phyloP scores from a whole-genome alignment of 2,888 invertebrate species.

The Eurytoma adleriae region DNA sequence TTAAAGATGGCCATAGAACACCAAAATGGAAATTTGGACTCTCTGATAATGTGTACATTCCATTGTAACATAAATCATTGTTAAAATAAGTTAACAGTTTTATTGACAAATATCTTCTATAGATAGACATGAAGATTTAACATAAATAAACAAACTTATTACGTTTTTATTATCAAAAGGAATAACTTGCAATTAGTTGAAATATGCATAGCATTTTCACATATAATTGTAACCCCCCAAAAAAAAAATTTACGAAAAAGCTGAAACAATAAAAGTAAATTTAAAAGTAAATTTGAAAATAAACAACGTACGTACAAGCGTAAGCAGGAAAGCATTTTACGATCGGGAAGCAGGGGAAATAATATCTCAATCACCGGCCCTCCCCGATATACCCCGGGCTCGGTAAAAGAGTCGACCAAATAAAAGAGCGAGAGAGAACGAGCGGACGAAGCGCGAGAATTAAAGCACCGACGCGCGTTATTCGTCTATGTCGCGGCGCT shows the following conservation, averaged over 20 bases:
- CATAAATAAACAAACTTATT: too few species aligned
- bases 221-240: too few species aligned
- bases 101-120: too few species aligned
- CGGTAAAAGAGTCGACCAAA: conserved; percentile 47
- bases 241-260: neutral
- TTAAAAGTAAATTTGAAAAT: neutral
- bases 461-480: conserved; percentile 48
- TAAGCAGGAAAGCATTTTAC: conserved; percentile 36
- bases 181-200: too few species aligned
- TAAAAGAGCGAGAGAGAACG: conserved; percentile 29
- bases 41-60: too few species aligned
- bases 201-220: too few species aligned
- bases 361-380: conserved; percentile 52
- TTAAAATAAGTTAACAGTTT: too few species aligned
- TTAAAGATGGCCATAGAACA: too few species aligned
- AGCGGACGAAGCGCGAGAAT: conserved; percentile 36
- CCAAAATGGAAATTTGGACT: too few species aligned
- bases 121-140: too few species aligned
- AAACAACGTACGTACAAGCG: neutral
- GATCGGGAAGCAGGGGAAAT: conserved; percentile 30
- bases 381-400: conserved; percentile 53
- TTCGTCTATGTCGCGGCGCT: conserved; percentile 49
- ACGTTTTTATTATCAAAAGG: neutral
- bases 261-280: neutral
- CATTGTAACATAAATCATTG: too few species aligned